phyloP scores from a whole-genome alignment of 2,888 invertebrate species.

The Eumerus sabulonum region DNA sequence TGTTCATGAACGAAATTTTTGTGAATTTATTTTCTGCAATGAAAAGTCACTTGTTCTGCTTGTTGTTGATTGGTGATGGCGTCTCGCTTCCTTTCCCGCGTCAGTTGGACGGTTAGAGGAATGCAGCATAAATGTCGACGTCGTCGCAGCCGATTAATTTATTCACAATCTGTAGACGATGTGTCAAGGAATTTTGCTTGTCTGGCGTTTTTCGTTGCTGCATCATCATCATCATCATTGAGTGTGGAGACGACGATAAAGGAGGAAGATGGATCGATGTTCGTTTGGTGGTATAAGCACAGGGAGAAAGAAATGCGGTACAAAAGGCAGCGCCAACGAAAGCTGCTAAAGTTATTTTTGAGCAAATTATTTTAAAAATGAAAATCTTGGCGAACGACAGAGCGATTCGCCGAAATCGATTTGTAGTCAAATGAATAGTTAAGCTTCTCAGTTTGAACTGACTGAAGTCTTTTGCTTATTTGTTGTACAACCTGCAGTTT shows the following conservation, averaged over 20 bases:
- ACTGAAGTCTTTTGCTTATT: too few relatives aligned
- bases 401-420: too few relatives aligned
- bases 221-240: slow-evolving; percentile 11
- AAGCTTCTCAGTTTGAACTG: too few relatives aligned
- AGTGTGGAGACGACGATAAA: background rate
- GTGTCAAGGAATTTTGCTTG: slow-evolving; percentile 53
- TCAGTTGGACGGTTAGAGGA: slow-evolving; percentile 10
- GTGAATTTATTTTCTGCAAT: slow-evolving; percentile 9
- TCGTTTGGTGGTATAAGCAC: too few relatives aligned
- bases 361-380: background rate
- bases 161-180: slow-evolving; percentile 53
- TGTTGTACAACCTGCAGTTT: too few relatives aligned
- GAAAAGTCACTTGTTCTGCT: slow-evolving; percentile 5
- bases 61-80: background rate
- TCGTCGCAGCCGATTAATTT: slow-evolving; percentile 35
- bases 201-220: slow-evolving; percentile 46
- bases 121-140: slow-evolving; percentile 13
- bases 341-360: too few relatives aligned
- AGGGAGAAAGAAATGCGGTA: too few relatives aligned
- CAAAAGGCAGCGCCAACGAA: too few relatives aligned
- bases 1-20: slow-evolving; percentile 10
- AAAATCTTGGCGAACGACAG: background rate
- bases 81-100: slow-evolving; percentile 16
- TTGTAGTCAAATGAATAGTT: too few relatives aligned
- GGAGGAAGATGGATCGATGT: too few relatives aligned